Evolutionary conservation across 2,113 vertebrate species (phyloP), one percentile per base, ranked within the genome.

Genomic region (Ceyx melanurus): DNA sequence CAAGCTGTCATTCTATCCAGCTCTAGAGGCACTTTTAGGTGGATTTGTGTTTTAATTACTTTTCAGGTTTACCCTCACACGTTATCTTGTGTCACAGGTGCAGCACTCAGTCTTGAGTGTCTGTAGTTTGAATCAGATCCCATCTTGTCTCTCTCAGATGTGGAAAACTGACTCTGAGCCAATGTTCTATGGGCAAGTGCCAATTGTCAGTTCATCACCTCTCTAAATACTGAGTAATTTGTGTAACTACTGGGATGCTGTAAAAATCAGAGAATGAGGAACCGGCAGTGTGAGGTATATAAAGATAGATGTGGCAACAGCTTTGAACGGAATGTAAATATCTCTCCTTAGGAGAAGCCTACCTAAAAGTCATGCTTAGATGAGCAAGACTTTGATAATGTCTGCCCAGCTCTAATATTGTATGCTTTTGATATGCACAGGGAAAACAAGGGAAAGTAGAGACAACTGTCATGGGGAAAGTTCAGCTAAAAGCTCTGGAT

Each of bases 21-120:
- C 83, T 90, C 57, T 65, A 51, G 45, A 96, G 90, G 88, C 11
- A 11, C 6, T 45, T 79, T 74, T 54, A 64, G 50, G 71, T 75
- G 26, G 86, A 93, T 93, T 94, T 96, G 86, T 86, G 40, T 56
- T 91, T 90, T 95, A 94, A 81, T 90, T 95, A 67, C 76, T 85
- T 56, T 89, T 51, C 71, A 68, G 75, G 51, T 89, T 94, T 94
- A 89, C 48, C 65, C 61, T 94, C 56, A 67, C 40, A 53, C 43
- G 74, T 88, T 88, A 72, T 62, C 45, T 88, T 2, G 2, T 91
- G 82, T 86, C 93, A 81, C 79, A 89, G 53, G 61, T 93, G 62
- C 40, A 35, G 31, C 48, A 83, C 61, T 91, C 57, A 83, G 60
- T 92, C 82, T 91, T 86, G 37, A 71, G 11, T 83, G n/a, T 77